A percentile compares a stretch with the other conserved stretches of the same genome.
These are phyloP conservation scores for Agriopis marginaria DNA, from an alignment of 2,888 invertebrate species.

Conservation along the genomic window DNA sequence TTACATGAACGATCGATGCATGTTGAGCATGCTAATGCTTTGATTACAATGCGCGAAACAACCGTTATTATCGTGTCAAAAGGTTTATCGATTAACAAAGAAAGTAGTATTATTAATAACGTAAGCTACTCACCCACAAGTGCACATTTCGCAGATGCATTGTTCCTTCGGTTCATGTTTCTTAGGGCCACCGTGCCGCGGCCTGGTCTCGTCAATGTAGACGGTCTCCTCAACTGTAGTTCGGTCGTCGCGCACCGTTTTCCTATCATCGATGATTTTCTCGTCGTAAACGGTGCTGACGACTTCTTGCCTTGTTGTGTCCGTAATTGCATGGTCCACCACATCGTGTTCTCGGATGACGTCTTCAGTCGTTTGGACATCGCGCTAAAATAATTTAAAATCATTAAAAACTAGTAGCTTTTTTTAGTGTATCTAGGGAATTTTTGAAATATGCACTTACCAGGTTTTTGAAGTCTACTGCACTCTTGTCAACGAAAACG, in stretches of 20 bases:
- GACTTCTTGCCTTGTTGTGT: constrained; percentile 77
- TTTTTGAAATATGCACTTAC: constrained; percentile 60
- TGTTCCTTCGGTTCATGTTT: constrained; percentile 89
- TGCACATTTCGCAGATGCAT: constrained; percentile 96
- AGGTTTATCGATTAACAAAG: constrained; percentile 23
- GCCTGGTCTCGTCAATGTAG: constrained; percentile 74
- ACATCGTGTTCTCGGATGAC: constrained; percentile 80
- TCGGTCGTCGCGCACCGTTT: constrained; percentile 79
- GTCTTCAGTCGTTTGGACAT: constrained; percentile 82
- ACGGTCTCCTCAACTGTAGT: constrained; percentile 71
- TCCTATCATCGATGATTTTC: constrained; percentile 77
- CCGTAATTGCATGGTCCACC: constrained; percentile 82
- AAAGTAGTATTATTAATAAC: constrained; percentile 9
- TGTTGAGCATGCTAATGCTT: constrained; percentile 29
- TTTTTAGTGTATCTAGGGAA: not conserved
- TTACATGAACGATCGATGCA: constrained; percentile 35
- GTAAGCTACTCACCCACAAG: constrained; percentile 92
- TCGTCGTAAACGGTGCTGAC: constrained; percentile 81
- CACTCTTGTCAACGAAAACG: constrained; percentile 83
- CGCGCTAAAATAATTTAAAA: constrained; percentile 67
- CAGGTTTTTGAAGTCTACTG: constrained; percentile 84
- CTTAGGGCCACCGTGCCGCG: constrained; percentile 74
- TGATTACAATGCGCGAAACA: constrained; percentile 23
- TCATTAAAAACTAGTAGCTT: constrained; percentile 3
- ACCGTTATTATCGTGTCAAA: constrained; percentile 41